Conservation (phyloP, 2,113 vertebrate species). For the Oreocharis arfaki region DNA sequence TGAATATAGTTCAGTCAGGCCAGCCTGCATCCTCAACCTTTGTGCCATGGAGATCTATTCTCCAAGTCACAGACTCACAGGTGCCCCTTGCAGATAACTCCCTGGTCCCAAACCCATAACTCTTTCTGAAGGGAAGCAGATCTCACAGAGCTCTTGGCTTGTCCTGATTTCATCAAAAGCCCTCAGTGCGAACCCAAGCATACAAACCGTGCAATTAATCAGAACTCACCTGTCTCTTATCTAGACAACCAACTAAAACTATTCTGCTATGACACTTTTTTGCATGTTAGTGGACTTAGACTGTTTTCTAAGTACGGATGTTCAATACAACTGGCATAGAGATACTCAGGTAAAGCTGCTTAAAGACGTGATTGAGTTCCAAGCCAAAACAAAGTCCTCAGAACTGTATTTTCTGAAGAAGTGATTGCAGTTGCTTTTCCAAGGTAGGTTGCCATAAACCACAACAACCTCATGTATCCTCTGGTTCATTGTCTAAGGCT, state of each 20-base stretch:
- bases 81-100: not conserved
- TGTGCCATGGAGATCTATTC: not conserved
- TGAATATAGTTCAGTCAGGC: not conserved
- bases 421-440: not conserved
- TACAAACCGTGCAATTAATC: not conserved
- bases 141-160: not conserved
- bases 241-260: not conserved
- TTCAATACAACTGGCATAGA: not conserved
- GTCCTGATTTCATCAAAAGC: not conserved
- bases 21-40: fast-evolving
- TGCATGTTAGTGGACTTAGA: not conserved
- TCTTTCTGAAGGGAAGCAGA: not conserved
- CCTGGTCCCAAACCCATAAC: not conserved
- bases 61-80: too few species aligned
- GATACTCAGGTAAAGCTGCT: not conserved
- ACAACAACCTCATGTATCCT: not conserved
- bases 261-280: not conserved
- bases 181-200: not conserved
- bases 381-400: not conserved
- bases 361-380: not conserved
- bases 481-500: not conserved
- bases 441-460: not conserved
- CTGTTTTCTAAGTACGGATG: not conserved
- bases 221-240: not conserved
- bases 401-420: not conserved